These are phyloP conservation scores for Andrena hattorfiana DNA, from an alignment of 2,888 invertebrate genomes.

Conservation along the genomic window DNA sequence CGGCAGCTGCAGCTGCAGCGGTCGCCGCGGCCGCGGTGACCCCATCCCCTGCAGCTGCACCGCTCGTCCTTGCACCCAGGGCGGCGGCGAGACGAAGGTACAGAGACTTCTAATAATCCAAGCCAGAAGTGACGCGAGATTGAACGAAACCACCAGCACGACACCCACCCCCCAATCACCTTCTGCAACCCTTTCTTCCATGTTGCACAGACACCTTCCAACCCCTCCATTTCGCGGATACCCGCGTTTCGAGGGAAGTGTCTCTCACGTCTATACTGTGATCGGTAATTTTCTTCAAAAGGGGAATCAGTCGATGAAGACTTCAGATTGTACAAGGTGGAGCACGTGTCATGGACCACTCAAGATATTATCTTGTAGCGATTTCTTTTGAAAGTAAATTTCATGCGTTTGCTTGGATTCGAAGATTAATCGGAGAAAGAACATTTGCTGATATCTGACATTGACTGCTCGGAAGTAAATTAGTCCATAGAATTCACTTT, in stretches of 20 bases:
- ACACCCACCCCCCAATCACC: constrained; percentile 3
- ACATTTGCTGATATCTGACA: too few relatives aligned
- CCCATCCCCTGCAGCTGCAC: constrained; percentile 87
- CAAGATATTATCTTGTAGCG: too few relatives aligned
- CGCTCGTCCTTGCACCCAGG: constrained; percentile 91
- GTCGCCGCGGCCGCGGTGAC: constrained; percentile 87
- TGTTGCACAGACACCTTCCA: neutral
- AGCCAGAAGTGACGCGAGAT: constrained; percentile 41
- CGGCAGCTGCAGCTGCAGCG: constrained; percentile 87
- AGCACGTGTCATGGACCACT: too few relatives aligned
- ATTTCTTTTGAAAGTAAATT: too few relatives aligned
- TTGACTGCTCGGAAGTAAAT: too few relatives aligned
- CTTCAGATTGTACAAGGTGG: too few relatives aligned
- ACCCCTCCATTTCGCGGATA: neutral
- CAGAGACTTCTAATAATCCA: constrained; percentile 69
- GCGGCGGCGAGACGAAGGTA: constrained; percentile 91
- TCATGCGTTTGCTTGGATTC: too few relatives aligned
- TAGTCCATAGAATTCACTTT: too few relatives aligned
- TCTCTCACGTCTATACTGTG: neutral
- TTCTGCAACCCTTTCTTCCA: neutral
- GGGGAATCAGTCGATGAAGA: too few relatives aligned
- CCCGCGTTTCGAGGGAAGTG: neutral
- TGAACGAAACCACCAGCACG: constrained; percentile 38
- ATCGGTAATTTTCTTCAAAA: too few relatives aligned
- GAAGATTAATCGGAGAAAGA: too few relatives aligned